Percentiles rank a stretch among this genome's conserved stretches.
These are phyloP conservation scores for Hydropotes inermis DNA, from an alignment of 2,113 vertebrate species.

Conservation along the genomic window DNA sequence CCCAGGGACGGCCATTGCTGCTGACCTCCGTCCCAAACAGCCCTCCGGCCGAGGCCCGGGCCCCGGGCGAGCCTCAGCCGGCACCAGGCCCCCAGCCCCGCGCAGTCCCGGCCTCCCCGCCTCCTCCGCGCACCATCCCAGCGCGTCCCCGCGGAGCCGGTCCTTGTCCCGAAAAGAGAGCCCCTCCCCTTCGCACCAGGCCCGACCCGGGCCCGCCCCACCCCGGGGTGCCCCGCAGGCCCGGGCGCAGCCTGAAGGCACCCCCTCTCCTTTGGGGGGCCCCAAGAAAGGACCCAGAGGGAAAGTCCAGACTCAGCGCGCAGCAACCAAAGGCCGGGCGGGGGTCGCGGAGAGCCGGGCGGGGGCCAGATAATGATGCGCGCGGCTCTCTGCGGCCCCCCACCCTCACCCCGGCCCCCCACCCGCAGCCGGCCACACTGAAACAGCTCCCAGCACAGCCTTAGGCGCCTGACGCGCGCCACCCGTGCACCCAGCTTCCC, in stretches of 20 bases:
- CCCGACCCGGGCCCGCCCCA: slow-evolving; percentile 73
- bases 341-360: slow-evolving; percentile 82
- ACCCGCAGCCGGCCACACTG: slow-evolving; percentile 73
- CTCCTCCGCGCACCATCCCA: slow-evolving; percentile 85
- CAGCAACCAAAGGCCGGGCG: slow-evolving; percentile 86
- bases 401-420: slow-evolving; percentile 66
- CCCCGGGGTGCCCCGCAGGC: slow-evolving; percentile 79
- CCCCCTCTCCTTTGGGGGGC: slow-evolving; percentile 73
- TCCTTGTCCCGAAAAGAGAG: slow-evolving; percentile 87
- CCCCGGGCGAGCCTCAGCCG: slow-evolving; percentile 64
- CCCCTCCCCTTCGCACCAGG: slow-evolving; percentile 89
- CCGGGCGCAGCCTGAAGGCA: slow-evolving; percentile 80
- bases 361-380: slow-evolving; percentile 90
- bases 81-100: slow-evolving; percentile 64
- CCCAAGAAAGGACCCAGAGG: slow-evolving; percentile 82
- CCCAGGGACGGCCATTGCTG: slow-evolving; percentile 64
- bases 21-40: slow-evolving; percentile 77
- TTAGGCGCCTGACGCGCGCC: slow-evolving; percentile 76
- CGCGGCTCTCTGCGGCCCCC: slow-evolving; percentile 68
- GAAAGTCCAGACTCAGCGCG: slow-evolving; percentile 83
- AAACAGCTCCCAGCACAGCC: slow-evolving; percentile 83
- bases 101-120: slow-evolving; percentile 63
- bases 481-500: slow-evolving; percentile 62
- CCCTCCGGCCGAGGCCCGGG: slow-evolving; percentile 64
- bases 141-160: slow-evolving; percentile 85